Base-by-base conservation (phyloP, 2,113 vertebrate species). In the Camelus bactrianus region DNA sequence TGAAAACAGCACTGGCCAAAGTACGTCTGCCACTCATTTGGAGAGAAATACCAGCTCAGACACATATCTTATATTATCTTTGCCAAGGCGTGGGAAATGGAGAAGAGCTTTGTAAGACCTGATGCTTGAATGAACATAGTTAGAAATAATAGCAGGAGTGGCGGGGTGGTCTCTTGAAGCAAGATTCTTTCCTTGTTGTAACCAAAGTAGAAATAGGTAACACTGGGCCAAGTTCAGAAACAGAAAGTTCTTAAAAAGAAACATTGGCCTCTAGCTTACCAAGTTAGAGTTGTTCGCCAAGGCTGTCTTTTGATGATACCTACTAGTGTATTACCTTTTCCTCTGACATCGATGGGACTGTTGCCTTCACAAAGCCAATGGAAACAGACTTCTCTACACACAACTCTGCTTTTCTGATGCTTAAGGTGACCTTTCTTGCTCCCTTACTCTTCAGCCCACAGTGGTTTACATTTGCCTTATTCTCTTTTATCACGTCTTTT, bases 21-120 rank as follows among this genome's bases (percentile, higher is more conserved):
- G 64, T 12, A 32, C 1, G 30, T 90, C 58, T 96, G 81, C n/a
- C 56, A 65, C 81, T 84, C 80, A 90, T 94, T 60, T 93, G 80
- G 46, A 93, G 56, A 70, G 77, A 91, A 90, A 30, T 52, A 38
- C 75, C 83, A 84, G 54, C 38, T 42, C 20, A 75, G 46, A 54
- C 19, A 62, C 79, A 54, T 52, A 69, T 32, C 17, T 81, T 24
- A 3, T 38, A 69, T 84, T 62, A 20, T 67, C 58, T 80, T 24
- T 50, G 67, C 73, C 52, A 87, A 93, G 20, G 35, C 28, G 5
- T 1, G 0, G 75, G 64, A 58, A 88, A 83, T 46, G 38, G 42
- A 79, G 8, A 4, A 67, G 79, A 50, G n/a, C 13, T 67, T 67
- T 80, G 15, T 20, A 70, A 75, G 56, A 50, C 46, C 22, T 56